These are phyloP conservation scores for Seira sanloemensis DNA, from an alignment of 2,888 invertebrate genomes.

Conservation along the genomic window DNA sequence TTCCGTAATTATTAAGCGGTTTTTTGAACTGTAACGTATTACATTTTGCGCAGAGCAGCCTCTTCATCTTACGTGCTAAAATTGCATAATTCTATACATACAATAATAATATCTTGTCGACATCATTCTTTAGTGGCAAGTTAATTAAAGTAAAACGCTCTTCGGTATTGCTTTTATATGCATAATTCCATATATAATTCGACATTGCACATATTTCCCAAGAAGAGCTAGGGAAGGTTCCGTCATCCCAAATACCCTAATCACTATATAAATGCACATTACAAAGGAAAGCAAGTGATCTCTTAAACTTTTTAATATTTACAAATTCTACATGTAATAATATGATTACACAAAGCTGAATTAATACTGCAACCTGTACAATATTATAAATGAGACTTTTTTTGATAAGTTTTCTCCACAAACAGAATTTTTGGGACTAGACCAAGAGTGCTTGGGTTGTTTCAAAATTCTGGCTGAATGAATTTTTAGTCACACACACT, in stretches of 20 bases:
- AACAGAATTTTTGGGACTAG: too few species aligned
- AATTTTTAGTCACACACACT: not conserved
- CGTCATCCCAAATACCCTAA: too few species aligned
- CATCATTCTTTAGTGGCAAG: too few species aligned
- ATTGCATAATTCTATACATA: not conserved
- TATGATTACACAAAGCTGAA: not conserved
- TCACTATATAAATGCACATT: too few species aligned
- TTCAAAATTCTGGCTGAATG: not conserved
- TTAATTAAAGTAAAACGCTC: too few species aligned
- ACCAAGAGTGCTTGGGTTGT: not conserved
- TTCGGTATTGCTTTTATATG: too few species aligned
- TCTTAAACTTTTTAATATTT: not conserved
- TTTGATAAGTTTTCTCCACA: constrained; percentile 13
- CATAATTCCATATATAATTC: too few species aligned
- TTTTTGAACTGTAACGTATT: constrained; percentile 35
- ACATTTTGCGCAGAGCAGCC: constrained; percentile 38
- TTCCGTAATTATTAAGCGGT: constrained; percentile 17
- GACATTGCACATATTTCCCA: too few species aligned
- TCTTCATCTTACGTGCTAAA: constrained; percentile 8
- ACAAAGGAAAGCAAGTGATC: not conserved
- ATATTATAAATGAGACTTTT: constrained; percentile 18
- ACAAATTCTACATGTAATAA: not conserved
- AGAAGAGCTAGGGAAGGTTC: too few species aligned
- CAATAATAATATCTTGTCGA: constrained; percentile 10
- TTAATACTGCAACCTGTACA: constrained; percentile 17